Evolutionary conservation across 2,888 invertebrate genomes (phyloP), one percentile per base, ranked within the genome.

Genomic region (Habrosyne pyritoides): DNA sequence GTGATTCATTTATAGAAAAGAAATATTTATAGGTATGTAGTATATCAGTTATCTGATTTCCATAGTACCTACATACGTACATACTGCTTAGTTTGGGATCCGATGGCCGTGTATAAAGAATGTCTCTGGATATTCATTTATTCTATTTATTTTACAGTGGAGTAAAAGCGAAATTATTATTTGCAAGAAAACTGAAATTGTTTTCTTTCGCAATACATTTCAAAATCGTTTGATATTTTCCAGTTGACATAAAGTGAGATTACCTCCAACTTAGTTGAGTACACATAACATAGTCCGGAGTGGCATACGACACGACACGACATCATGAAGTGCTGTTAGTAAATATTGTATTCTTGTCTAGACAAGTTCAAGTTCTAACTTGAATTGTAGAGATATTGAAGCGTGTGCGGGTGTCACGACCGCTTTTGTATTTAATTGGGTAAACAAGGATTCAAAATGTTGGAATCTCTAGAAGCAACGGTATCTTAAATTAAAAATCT

Each of bases 331-430:
- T 8, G 18, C 14, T 42, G 18, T 7, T 18, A 42, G 42, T 42
- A 42, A 42, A 42, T 42, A 42, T 42, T 42, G 18, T 42, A 42
- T 8, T 36, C 36, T 42, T 42, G 42, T 42, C 42, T 42, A 42
- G 42, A 42, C 42, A 42, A n/a, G 42, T 42, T 42, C 18, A 42
- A 42, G 18, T 42, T 42, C 1, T 42, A 42, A 18, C 18, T 42
- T n/a, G 42, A 18, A 42, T 42, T 42, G 42, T 8, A 42, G 18
- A 24, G 24, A 42, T 18, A 18, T 42, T 42, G 42, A 42, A 4
- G 18, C 42, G n/a, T 18, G 42, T n/a, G 8, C 42, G 8, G 14
- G 36, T 14, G 36, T 14, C n/a, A 4, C 14, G 14, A 36, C 14
- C 2, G 42, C 18, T 18, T 42, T n/a, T 42, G 42, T 4, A 18